Conservation (phyloP, 2,888 invertebrate species). For the Poecilus cupreus region DNA sequence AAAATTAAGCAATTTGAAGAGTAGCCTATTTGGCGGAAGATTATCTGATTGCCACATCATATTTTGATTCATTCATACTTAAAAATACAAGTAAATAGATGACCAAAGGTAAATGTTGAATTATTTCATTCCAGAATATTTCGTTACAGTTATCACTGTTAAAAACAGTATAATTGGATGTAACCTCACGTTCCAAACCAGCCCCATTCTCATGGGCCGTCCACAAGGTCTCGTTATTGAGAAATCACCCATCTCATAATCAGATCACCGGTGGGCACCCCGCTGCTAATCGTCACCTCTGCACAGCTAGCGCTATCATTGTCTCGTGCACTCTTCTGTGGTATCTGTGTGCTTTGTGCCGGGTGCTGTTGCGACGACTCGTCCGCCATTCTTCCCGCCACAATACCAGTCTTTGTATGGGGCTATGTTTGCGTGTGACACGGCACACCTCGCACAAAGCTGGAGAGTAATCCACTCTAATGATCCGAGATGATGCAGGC, state of each 20-base stretch:
- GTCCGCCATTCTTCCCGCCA: constrained; percentile 66
- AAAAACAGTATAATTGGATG: no score
- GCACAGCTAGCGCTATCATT: constrained; percentile 65
- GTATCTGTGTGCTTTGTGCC: constrained; percentile 67
- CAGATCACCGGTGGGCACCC: constrained; percentile 64
- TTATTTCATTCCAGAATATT: no score
- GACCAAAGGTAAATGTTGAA: no score
- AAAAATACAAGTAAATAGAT: no score
- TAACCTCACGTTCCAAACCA: no score
- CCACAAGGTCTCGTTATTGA: background rate
- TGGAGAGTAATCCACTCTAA: constrained; percentile 41
- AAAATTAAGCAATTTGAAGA: no score
- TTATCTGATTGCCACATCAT: no score
- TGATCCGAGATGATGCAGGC: background rate
- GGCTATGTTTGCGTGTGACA: constrained; percentile 48
- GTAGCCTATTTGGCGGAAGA: no score
- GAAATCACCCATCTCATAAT: constrained; percentile 37
- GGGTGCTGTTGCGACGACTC: background rate
- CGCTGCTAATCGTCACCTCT: constrained; percentile 70
- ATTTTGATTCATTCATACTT: no score
- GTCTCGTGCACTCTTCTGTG: constrained; percentile 68
- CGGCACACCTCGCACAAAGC: constrained; percentile 23
- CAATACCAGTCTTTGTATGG: constrained; percentile 68
- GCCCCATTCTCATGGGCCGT: no score
- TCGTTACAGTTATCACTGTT: no score